Evolutionary conservation across 2,888 invertebrate genomes (phyloP).

Genomic region (Teinopalpus imperialis): DNA sequence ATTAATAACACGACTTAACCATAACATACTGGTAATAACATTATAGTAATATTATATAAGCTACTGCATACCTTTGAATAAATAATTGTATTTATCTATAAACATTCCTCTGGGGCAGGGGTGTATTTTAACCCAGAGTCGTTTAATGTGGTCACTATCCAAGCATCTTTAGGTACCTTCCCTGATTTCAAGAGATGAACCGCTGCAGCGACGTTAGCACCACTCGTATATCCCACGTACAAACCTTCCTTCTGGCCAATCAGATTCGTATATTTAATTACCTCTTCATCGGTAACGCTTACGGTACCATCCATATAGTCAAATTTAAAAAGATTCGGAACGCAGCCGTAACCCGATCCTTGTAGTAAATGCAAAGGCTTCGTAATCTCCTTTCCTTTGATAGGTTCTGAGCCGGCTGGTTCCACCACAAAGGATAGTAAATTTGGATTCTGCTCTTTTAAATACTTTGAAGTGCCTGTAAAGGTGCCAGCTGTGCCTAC

Average conservation of each 20-base stretch:
- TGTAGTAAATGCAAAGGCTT: slow-evolving; percentile 71
- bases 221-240: slow-evolving; percentile 72
- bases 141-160: slow-evolving; percentile 66
- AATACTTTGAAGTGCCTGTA: slow-evolving; percentile 59
- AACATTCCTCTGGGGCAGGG: slow-evolving; percentile 49
- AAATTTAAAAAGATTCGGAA: slow-evolving; percentile 63
- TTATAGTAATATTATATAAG: too few relatives aligned
- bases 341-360: slow-evolving; percentile 70
- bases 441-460: slow-evolving; percentile 64
- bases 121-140: slow-evolving; percentile 71
- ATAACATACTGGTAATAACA: too few relatives aligned
- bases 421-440: slow-evolving; percentile 64
- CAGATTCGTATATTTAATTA: slow-evolving; percentile 54
- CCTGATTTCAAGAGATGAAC: slow-evolving; percentile 65
- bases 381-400: slow-evolving; percentile 61
- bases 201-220: slow-evolving; percentile 70
- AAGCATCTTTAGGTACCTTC: slow-evolving; percentile 57
- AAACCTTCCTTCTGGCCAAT: slow-evolving; percentile 68
- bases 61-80: too few relatives aligned
- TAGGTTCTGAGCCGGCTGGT: slow-evolving; percentile 65
- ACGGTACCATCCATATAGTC: slow-evolving; percentile 66
- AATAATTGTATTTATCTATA: slow-evolving; percentile 22
- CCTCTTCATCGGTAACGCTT: slow-evolving; percentile 64
- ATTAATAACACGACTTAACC: too few relatives aligned
- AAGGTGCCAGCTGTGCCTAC: slow-evolving; percentile 73